A percentile compares a stretch with the other conserved stretches of the same genome.
Conservation (phyloP, 2,113 vertebrate genomes). For the Lonchura striata region DNA sequence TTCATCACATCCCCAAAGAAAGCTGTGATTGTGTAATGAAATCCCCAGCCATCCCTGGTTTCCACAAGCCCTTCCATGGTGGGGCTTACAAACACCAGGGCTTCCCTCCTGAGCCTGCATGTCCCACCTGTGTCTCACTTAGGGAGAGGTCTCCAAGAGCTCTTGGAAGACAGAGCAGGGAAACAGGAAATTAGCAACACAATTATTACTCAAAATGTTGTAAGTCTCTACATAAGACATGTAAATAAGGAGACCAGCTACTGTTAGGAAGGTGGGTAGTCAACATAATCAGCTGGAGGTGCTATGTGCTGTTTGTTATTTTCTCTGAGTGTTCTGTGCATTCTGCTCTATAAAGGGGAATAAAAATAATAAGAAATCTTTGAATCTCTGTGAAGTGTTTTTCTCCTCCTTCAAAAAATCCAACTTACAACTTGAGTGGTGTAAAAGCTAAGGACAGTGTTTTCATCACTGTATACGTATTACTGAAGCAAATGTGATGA, state of each 20-base stretch:
- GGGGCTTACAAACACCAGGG: neutral
- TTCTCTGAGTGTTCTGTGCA: neutral
- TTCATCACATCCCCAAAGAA: neutral
- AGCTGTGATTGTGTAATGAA: neutral
- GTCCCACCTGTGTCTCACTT: neutral
- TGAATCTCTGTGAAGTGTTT: neutral
- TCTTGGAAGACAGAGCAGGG: neutral
- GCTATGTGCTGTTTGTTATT: neutral
- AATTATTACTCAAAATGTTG: neutral
- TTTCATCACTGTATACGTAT: fast-evolving
- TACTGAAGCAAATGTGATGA: neutral
- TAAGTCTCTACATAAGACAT: neutral
- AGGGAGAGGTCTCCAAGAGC: neutral
- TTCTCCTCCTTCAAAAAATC: neutral
- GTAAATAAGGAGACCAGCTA: neutral
- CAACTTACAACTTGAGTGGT: neutral
- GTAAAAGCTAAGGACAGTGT: neutral
- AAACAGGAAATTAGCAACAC: neutral
- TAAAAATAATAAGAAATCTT: neutral
- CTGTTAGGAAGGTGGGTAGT: neutral
- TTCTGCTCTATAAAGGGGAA: neutral
- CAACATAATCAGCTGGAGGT: fast-evolving
- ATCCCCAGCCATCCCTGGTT: neutral
- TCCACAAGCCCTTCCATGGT: neutral
- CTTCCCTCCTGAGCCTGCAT: fast-evolving